Evolutionary conservation across 92 coral and sea anemone genomes (phyloP).

Genomic region (Epizoanthus illoricatus): DNA sequence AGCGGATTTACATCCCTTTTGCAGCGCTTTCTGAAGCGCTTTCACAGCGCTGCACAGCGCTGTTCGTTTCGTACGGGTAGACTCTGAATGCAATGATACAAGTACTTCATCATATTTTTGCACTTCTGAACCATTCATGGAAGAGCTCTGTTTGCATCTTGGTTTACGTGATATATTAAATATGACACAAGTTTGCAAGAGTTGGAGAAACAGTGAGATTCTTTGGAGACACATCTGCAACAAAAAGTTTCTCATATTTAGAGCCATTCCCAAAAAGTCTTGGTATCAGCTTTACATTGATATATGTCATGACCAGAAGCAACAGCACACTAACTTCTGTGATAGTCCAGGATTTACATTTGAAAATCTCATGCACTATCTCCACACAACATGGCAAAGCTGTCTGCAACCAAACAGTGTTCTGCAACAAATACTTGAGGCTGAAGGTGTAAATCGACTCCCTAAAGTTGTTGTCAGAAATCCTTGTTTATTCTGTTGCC

Average conservation of each 20-base stretch:
- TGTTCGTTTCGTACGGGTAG: too few species aligned
- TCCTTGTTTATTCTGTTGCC: neutral
- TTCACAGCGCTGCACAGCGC: too few species aligned
- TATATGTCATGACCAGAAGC: neutral
- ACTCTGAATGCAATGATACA: too few species aligned
- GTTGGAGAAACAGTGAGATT: neutral
- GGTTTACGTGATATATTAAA: neutral
- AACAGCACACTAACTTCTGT: neutral
- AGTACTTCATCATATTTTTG: neutral
- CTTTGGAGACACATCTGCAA: neutral
- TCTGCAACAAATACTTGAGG: neutral
- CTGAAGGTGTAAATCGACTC: neutral
- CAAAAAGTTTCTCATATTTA: neutral
- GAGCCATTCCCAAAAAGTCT: neutral
- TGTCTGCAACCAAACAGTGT: neutral
- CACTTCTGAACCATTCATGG: neutral
- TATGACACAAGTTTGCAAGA: neutral
- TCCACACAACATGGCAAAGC: neutral
- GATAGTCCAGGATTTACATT: too few species aligned
- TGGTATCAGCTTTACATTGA: conserved; percentile 5
- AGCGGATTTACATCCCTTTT: too few species aligned
- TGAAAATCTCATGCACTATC: neutral
- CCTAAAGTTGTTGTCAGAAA: neutral
- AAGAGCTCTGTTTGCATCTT: neutral
- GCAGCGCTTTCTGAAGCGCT: too few species aligned